Evolutionary conservation across 2,888 invertebrate species (phyloP).

Genomic region (Esperia sulphurella): DNA sequence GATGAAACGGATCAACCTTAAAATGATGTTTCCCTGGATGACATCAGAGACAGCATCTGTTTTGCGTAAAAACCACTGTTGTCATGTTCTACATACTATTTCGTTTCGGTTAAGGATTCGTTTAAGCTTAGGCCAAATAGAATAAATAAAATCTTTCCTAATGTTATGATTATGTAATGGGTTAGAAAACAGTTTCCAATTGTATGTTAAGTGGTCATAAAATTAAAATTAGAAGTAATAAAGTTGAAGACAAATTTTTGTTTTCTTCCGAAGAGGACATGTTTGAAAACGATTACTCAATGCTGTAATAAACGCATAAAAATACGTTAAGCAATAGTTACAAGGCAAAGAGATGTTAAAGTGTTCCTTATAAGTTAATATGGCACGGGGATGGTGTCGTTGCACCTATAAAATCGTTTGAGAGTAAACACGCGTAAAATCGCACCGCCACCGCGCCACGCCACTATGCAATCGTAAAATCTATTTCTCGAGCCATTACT

Average conservation of each 20-base stretch:
- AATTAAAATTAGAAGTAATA: constrained; percentile 21
- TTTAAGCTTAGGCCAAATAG: too few relatives aligned
- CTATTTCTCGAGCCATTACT: constrained; percentile 70
- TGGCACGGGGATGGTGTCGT: constrained; percentile 60
- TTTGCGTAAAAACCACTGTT: too few relatives aligned
- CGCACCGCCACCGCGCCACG: constrained; percentile 33
- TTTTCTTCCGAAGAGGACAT: constrained; percentile 18
- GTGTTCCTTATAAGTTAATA: constrained; percentile 54
- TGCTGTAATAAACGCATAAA: constrained; percentile 18
- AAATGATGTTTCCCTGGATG: too few relatives aligned
- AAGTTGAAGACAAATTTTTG: constrained; percentile 20
- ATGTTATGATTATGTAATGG: neutral
- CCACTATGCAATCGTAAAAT: constrained; percentile 69
- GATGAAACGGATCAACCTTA: too few relatives aligned
- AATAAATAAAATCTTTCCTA: too few relatives aligned
- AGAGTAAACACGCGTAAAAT: constrained; percentile 77
- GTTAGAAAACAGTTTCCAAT: constrained; percentile 1
- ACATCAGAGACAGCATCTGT: too few relatives aligned
- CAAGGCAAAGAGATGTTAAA: constrained; percentile 31
- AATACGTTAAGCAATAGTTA: constrained; percentile 8
- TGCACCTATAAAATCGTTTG: constrained; percentile 75
- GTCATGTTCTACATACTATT: too few relatives aligned
- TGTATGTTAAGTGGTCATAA: constrained; percentile 15
- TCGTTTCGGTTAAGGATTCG: too few relatives aligned
- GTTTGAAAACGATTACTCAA: constrained; percentile 23